Evolutionary conservation across 2,888 invertebrate species (phyloP).

Genomic region (Slavum lentiscoides): DNA sequence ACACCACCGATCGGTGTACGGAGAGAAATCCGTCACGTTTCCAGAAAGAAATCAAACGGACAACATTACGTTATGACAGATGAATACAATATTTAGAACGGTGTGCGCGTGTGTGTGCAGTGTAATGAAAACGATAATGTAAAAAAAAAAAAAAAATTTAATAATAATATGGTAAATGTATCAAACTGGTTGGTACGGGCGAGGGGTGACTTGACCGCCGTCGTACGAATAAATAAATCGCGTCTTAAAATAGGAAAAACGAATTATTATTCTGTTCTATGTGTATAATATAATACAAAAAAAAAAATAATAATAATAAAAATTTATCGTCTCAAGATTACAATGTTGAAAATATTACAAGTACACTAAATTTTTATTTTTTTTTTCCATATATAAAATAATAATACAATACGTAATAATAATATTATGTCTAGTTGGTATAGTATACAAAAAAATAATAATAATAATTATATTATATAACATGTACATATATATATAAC

Average conservation of each 20-base stretch:
- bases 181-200: no score
- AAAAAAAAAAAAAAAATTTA: no score
- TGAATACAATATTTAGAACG: no score
- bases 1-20: no score
- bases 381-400: constrained; percentile 28
- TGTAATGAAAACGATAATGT: no score
- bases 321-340: constrained; percentile 22
- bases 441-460: constrained; percentile 42
- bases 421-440: constrained; percentile 30
- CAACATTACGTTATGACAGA: no score
- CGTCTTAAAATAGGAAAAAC: constrained; percentile 28
- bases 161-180: no score
- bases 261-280: constrained; percentile 35
- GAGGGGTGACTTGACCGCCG: no score
- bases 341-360: constrained; percentile 28
- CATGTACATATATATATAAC: constrained; percentile 10
- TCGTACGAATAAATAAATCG: constrained; percentile 22
- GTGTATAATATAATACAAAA: background rate
- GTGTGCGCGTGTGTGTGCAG: no score
- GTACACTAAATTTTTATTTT: constrained; percentile 11
- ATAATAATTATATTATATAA: background rate
- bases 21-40: no score
- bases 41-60: no score
- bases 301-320: constrained; percentile 6
- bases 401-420: constrained; percentile 2